Percentiles rank a stretch among this genome's conserved stretches.
phyloP scores from a whole-genome alignment of 2,113 vertebrate species.

The Hylia prasina region DNA sequence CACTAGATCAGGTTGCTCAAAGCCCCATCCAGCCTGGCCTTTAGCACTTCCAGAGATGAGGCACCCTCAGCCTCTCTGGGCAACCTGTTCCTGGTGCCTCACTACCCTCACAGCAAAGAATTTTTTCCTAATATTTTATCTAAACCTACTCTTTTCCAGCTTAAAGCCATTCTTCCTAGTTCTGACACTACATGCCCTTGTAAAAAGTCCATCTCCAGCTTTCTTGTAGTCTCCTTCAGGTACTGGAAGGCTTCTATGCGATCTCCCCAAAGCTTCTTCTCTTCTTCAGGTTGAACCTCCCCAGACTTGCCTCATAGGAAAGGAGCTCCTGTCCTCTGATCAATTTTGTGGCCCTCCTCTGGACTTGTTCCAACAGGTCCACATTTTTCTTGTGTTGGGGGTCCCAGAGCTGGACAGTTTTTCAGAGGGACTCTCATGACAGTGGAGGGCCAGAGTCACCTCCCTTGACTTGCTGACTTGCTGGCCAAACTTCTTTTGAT shows the following conservation, averaged over 20 bases:
- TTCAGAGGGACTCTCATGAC: not conserved
- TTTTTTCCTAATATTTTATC: not conserved
- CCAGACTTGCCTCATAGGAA: not conserved
- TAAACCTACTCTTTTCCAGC: not conserved
- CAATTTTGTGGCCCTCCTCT: not conserved
- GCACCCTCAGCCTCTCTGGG: not conserved
- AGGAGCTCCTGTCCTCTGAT: not conserved
- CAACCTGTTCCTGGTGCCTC: not conserved
- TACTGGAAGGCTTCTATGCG: not conserved
- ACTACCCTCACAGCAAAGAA: not conserved
- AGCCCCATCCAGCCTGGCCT: not conserved
- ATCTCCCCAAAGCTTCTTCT: not conserved
- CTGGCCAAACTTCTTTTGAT: not conserved
- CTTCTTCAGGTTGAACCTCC: not conserved
- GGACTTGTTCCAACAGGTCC: not conserved
- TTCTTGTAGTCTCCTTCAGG: not conserved
- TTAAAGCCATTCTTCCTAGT: not conserved
- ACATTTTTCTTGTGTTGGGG: not conserved
- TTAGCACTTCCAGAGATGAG: not conserved
- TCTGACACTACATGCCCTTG: too few relatives aligned
- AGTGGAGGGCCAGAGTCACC: not conserved
- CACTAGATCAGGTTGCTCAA: too few relatives aligned
- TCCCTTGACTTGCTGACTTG: not conserved
- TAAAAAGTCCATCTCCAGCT: not conserved
- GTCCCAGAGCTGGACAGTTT: not conserved